Evolutionary conservation across 2,888 invertebrate genomes (phyloP).

Genomic region (Fragum fragum): DNA sequence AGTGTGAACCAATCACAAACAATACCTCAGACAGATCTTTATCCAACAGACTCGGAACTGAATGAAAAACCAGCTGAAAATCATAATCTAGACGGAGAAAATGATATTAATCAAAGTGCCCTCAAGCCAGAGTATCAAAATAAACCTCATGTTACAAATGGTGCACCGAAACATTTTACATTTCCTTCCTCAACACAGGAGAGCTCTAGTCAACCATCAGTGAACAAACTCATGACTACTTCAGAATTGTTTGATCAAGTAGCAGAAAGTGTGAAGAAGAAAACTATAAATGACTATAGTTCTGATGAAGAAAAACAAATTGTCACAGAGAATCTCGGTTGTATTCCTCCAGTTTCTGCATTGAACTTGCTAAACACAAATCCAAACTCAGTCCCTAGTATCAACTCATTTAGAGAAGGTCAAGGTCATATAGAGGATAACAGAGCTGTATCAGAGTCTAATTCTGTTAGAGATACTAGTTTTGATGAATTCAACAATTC

Average conservation of each 20-base stretch:
- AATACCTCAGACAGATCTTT: conserved; percentile 45
- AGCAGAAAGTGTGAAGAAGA: conserved; percentile 46
- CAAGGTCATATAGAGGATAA: conserved; percentile 12
- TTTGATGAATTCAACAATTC: neutral
- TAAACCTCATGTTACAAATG: conserved; percentile 28
- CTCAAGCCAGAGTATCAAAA: conserved; percentile 59
- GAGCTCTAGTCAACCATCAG: conserved; percentile 9
- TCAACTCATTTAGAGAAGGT: neutral
- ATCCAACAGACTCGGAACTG: neutral
- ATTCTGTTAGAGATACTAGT: neutral
- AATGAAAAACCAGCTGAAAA: conserved; percentile 6
- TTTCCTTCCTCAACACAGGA: conserved; percentile 8
- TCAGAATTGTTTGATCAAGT: conserved; percentile 62
- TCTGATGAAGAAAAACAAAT: neutral
- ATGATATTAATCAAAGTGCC: conserved; percentile 12
- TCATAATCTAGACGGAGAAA: neutral
- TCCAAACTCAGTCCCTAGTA: conserved; percentile 20
- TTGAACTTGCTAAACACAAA: conserved; percentile 54
- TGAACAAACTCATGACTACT: conserved; percentile 28
- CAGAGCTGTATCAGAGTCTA: neutral
- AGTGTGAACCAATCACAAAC: conserved; percentile 57
- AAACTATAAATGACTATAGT: neutral
- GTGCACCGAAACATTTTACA: conserved; percentile 5
- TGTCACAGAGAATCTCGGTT: neutral
- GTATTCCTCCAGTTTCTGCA: conserved; percentile 51